phyloP scores from a whole-genome alignment of 2,113 vertebrate species.

The Philantomba maxwellii region DNA sequence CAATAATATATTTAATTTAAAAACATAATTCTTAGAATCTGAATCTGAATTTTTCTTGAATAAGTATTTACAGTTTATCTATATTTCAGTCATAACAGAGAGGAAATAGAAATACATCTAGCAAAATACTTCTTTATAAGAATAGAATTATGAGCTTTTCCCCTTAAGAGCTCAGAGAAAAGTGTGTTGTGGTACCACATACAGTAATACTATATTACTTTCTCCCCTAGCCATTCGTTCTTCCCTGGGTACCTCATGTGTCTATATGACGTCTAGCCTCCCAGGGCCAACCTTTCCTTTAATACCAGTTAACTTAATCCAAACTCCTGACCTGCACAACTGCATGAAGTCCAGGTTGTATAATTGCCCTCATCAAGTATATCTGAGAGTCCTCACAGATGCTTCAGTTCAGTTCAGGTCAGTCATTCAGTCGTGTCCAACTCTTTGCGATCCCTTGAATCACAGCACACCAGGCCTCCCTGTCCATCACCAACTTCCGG shows the following conservation, averaged over 20 bases:
- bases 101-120: not conserved
- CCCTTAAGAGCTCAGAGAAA: not conserved
- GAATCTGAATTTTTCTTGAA: not conserved
- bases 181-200: not conserved
- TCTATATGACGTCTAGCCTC: not conserved
- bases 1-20: not conserved
- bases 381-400: not conserved
- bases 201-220: not conserved
- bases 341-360: not conserved
- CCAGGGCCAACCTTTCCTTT: not conserved
- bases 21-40: not conserved
- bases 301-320: not conserved
- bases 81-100: not conserved
- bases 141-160: not conserved
- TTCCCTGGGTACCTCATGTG: not conserved
- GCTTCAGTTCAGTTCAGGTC: too few species aligned
- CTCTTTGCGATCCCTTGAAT: too few species aligned
- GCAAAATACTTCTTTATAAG: not conserved
- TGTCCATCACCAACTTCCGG: too few species aligned
- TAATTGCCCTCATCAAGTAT: not conserved
- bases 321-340: not conserved
- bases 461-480: too few species aligned
- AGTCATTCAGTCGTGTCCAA: accelerated
- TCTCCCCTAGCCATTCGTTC: not conserved
- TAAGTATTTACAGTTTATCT: not conserved